phyloP scores from a whole-genome alignment of 2,797 vertebrate species.

The Phataginus tetradactyla region DNA sequence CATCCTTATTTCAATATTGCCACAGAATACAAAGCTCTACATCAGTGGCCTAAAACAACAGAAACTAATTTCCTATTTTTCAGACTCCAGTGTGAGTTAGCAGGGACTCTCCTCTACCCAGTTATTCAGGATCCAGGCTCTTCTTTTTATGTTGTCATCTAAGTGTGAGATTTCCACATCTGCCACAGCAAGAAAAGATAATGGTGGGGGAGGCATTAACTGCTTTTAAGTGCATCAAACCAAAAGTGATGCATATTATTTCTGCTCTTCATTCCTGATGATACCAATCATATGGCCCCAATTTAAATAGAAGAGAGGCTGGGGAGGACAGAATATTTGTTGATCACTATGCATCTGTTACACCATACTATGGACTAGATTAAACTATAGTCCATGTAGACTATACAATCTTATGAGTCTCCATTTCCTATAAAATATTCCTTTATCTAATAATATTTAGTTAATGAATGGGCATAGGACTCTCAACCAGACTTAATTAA shows the following conservation, averaged over 20 bases:
- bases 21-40: neutral
- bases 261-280: neutral
- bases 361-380: neutral
- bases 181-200: neutral
- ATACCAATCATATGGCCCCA: neutral
- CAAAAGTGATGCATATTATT: neutral
- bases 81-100: neutral
- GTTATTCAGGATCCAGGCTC: neutral
- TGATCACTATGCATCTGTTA: neutral
- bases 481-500: slow-evolving; percentile 49
- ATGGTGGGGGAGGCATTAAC: neutral
- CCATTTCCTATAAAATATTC: neutral
- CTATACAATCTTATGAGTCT: too few relatives aligned
- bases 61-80: neutral
- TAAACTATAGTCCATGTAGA: neutral
- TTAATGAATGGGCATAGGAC: neutral
- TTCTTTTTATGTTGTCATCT: neutral
- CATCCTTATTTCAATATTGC: neutral
- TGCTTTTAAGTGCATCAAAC: neutral
- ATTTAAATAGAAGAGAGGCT: neutral
- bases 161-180: neutral
- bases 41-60: neutral
- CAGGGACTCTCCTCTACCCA: neutral
- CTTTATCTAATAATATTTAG: neutral
- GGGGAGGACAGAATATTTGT: neutral